Percentiles rank a stretch among this genome's conserved stretches.
Conservation (phyloP, 23 tunicate genomes). For the Halocynthia roretzi region DNA sequence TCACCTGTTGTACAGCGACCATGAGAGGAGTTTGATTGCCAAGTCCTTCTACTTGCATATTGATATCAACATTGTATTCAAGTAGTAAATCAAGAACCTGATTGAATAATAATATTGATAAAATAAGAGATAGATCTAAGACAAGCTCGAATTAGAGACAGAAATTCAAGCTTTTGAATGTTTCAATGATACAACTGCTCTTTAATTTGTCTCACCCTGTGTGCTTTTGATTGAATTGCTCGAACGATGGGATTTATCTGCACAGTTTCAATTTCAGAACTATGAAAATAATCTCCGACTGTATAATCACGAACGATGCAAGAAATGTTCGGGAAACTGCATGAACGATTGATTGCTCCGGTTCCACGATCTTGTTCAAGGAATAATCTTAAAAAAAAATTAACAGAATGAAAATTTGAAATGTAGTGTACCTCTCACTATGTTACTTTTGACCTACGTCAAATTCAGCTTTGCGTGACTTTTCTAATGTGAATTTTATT, state of each 20-base stretch:
- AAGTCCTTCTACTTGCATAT: constrained; percentile 84
- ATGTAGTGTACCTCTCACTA: too few species aligned
- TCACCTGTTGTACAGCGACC: constrained; percentile 94
- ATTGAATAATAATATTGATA: neutral
- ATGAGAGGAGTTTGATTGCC: constrained; percentile 88
- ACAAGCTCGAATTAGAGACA: neutral
- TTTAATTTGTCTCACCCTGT: constrained; percentile 40
- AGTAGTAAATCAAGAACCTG: constrained; percentile 82
- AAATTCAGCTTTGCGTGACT: too few species aligned
- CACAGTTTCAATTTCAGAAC: constrained; percentile 40
- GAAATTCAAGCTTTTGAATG: neutral
- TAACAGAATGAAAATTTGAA: too few species aligned
- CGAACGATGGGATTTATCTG: constrained; percentile 60
- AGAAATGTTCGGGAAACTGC: constrained; percentile 55
- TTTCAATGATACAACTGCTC: neutral
- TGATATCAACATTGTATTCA: constrained; percentile 92
- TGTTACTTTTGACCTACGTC: too few species aligned
- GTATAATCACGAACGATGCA: constrained; percentile 3
- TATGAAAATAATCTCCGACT: constrained; percentile 11
- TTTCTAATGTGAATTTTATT: too few species aligned
- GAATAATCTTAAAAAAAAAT: constrained; percentile 42
- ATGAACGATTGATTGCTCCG: constrained; percentile 83
- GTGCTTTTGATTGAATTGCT: constrained; percentile 79
- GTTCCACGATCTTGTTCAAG: constrained; percentile 79
- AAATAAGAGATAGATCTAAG: neutral